phyloP scores from a whole-genome alignment of 1,140 invertebrate species.

The Magallana gigas region DNA sequence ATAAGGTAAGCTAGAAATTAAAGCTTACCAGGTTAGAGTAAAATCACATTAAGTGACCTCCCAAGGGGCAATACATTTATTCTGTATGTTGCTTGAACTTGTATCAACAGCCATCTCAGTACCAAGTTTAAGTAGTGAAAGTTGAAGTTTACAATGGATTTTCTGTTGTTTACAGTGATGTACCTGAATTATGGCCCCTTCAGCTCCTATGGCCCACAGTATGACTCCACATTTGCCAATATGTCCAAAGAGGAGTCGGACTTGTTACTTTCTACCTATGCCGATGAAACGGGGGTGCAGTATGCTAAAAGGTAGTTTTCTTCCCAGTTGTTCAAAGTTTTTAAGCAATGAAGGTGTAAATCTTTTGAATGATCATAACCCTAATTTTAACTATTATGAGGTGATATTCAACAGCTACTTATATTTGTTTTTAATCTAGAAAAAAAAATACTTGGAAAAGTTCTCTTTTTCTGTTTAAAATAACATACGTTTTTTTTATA shows the following conservation, averaged over 20 bases:
- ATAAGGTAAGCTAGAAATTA: not conserved
- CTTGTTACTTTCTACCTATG: slow-evolving; percentile 93
- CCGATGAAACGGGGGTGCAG: slow-evolving; percentile 91
- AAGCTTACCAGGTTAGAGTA: too few species aligned
- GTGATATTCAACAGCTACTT: too few species aligned
- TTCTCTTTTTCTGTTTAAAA: not conserved
- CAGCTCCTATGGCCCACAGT: slow-evolving; percentile 95
- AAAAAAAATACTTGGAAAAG: not conserved
- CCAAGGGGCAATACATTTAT: too few species aligned
- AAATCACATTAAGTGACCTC: too few species aligned
- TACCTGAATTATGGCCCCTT: slow-evolving; percentile 96
- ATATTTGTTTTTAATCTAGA: too few species aligned
- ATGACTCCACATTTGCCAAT: slow-evolving; percentile 97
- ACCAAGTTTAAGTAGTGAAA: too few species aligned
- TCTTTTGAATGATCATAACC: too few species aligned
- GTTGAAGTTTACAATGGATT: too few species aligned
- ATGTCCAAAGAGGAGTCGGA: slow-evolving; percentile 96
- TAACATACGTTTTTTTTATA: not conserved
- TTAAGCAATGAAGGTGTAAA: too few species aligned
- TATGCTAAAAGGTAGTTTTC: slow-evolving; percentile 84
- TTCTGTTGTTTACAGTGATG: slow-evolving; percentile 82
- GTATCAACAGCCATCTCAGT: too few species aligned
- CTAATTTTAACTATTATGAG: too few species aligned
- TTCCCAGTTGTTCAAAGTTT: too few species aligned
- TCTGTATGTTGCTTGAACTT: not conserved